phyloP scores from a whole-genome alignment of 2,113 vertebrate genomes.

The Agelaius phoeniceus region DNA sequence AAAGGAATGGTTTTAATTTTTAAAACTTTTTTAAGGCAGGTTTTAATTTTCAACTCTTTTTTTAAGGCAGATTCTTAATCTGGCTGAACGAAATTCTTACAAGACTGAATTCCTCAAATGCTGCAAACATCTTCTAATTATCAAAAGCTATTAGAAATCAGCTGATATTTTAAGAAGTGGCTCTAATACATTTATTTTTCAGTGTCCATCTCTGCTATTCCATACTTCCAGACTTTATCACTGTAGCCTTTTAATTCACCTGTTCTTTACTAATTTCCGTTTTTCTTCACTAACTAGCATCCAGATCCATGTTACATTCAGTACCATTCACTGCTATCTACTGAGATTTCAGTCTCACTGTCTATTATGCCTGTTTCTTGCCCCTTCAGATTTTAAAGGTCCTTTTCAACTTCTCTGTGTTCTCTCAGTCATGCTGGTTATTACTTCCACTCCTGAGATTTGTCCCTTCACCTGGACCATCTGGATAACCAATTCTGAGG shows the following conservation, averaged over 20 bases:
- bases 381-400: neutral
- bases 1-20: neutral
- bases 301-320: neutral
- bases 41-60: neutral
- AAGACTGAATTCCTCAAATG: neutral
- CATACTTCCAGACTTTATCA: neutral
- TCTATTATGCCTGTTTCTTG: neutral
- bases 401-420: neutral
- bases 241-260: neutral
- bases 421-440: neutral
- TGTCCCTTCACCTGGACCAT: neutral
- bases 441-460: neutral
- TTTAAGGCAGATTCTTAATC: too few relatives aligned
- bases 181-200: neutral
- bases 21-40: neutral
- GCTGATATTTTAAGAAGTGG: neutral
- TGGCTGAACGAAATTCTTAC: neutral
- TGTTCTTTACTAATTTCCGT: neutral
- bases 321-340: neutral
- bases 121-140: neutral
- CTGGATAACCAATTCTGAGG: neutral
- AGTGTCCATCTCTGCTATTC: neutral
- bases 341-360: neutral
- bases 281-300: neutral
- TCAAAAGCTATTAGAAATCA: neutral